Percentiles rank a stretch among this genome's conserved stretches.
These are phyloP conservation scores for Dicrostonyx torquatus DNA, from an alignment of 2,797 vertebrate species.

Conservation along the genomic window DNA sequence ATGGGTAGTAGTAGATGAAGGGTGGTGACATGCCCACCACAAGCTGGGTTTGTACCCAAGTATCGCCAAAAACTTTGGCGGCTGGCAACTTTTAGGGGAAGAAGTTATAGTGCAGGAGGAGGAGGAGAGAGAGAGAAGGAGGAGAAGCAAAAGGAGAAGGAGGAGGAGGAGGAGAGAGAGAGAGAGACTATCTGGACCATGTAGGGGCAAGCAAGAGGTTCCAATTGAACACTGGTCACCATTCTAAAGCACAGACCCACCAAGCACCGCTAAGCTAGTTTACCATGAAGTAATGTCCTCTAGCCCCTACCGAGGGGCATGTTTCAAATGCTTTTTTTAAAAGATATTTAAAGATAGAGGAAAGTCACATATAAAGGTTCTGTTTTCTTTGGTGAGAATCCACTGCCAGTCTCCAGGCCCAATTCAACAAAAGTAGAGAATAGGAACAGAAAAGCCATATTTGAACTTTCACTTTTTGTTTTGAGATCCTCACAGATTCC, in stretches of 20 bases:
- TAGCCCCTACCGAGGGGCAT: neutral
- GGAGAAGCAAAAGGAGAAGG: too few species aligned
- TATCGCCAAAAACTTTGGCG: too few species aligned
- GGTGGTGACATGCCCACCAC: too few species aligned
- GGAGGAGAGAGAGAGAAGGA: too few species aligned
- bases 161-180: too few species aligned
- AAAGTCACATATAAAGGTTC: neutral
- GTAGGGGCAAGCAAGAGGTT: neutral
- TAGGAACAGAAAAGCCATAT: neutral
- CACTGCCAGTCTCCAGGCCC: neutral
- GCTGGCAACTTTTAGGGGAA: too few species aligned
- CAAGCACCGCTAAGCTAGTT: neutral
- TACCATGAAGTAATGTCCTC: neutral
- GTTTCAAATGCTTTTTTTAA: neutral
- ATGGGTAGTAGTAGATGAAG: too few species aligned
- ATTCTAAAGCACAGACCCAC: neutral
- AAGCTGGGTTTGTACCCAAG: too few species aligned
- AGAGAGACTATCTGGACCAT: neutral
- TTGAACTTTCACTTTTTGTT: slow-evolving; percentile 34
- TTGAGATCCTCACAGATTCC: slow-evolving; percentile 21
- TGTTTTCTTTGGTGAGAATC: neutral
- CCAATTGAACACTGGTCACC: neutral
- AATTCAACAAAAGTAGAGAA: neutral
- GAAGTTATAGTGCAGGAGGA: too few species aligned
- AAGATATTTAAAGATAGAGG: neutral